A percentile compares a stretch with the other conserved stretches of the same genome.
These are phyloP conservation scores for Phyllostomus discolor DNA, from an alignment of 2,113 vertebrate species.

Conservation along the genomic window DNA sequence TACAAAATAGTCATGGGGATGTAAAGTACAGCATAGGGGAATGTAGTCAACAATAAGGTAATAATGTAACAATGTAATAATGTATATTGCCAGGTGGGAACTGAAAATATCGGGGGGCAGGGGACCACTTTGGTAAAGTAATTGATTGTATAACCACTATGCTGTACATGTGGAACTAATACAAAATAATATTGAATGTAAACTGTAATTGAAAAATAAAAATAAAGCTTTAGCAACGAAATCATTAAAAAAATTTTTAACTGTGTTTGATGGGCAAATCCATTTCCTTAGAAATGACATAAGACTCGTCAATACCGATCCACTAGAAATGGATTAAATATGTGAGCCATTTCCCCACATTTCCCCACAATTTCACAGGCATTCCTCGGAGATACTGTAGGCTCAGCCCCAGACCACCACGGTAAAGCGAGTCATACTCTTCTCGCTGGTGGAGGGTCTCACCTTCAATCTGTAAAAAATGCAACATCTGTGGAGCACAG, in stretches of 20 bases:
- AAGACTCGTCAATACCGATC: neutral
- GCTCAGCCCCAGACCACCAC: neutral
- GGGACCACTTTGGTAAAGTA: neutral
- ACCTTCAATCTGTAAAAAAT: neutral
- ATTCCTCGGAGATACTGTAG: neutral
- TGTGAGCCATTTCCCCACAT: neutral
- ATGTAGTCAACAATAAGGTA: neutral
- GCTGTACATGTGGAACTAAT: neutral
- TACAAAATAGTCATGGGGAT: neutral
- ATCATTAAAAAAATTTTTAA: slow-evolving; percentile 18
- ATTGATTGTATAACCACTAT: neutral
- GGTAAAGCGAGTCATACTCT: too few relatives aligned
- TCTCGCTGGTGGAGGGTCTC: neutral
- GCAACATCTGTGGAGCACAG: neutral
- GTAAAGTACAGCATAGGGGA: neutral
- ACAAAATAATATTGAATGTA: neutral
- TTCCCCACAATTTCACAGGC: slow-evolving; percentile 4
- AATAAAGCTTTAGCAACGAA: neutral
- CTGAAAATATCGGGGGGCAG: neutral
- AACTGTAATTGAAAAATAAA: neutral
- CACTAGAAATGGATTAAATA: neutral
- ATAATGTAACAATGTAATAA: neutral
- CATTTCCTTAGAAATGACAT: slow-evolving; percentile 31
- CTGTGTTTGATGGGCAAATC: neutral
- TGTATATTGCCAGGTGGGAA: neutral